phyloP scores from a whole-genome alignment of 2,888 invertebrate species.

The Timandra comae region DNA sequence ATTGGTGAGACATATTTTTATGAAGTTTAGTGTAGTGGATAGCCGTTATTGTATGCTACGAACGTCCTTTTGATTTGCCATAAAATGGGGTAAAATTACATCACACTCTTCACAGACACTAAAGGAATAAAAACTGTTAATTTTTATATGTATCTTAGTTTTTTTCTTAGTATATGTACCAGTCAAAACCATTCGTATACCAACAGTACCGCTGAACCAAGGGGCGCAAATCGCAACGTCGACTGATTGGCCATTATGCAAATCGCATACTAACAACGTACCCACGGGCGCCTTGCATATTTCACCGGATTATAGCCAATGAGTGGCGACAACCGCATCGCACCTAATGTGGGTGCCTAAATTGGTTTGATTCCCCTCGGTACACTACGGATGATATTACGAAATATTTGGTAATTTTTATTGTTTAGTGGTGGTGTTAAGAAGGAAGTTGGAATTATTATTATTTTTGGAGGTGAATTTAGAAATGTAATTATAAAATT shows the following conservation, averaged over 20 bases:
- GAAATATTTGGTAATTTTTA: slow-evolving; percentile 6
- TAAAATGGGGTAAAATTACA: no score
- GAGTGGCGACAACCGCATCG: slow-evolving; percentile 32
- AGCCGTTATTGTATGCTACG: no score
- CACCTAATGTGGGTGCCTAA: slow-evolving; percentile 16
- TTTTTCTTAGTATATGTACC: no score
- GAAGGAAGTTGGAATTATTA: no score
- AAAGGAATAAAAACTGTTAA: no score
- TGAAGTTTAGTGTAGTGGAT: no score
- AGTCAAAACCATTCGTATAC: slow-evolving; percentile 4
- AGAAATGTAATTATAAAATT: no score
- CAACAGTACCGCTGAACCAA: slow-evolving; percentile 7
- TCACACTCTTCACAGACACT: no score
- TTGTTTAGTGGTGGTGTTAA: slow-evolving; percentile 20
- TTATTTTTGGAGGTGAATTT: no score
- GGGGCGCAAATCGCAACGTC: slow-evolving; percentile 29
- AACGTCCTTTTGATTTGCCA: no score
- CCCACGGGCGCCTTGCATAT: slow-evolving; percentile 35
- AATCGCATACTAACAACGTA: slow-evolving; percentile 38
- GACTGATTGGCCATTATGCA: slow-evolving; percentile 51
- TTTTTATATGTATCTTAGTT: no score
- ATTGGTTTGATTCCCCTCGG: slow-evolving; percentile 1
- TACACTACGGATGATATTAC: slow-evolving; percentile 27
- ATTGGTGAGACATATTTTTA: no score
- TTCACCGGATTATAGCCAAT: slow-evolving; percentile 34